These are phyloP conservation scores for Eupithecia exiguata DNA, from an alignment of 2,888 invertebrate species.

Conservation along the genomic window DNA sequence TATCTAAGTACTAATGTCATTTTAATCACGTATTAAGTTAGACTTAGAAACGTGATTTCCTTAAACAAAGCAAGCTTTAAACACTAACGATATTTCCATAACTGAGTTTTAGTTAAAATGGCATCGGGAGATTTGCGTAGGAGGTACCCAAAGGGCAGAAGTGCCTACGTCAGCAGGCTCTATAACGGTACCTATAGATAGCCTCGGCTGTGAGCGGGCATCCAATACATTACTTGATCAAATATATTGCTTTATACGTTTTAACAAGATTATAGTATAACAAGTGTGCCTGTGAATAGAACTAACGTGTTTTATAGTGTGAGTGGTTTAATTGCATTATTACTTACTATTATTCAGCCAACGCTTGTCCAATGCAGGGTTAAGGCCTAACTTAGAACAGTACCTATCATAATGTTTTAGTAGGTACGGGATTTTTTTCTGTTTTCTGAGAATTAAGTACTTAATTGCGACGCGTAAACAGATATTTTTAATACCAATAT, in stretches of 20 bases:
- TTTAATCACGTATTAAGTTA: background rate
- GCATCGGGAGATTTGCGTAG: conserved; percentile 61
- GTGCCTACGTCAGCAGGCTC: conserved; percentile 72
- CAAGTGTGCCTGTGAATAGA: conserved; percentile 25
- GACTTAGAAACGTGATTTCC: background rate
- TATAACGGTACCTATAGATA: conserved; percentile 34
- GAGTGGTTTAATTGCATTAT: background rate
- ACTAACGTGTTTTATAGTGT: conserved; percentile 22
- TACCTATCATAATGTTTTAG: too few species aligned
- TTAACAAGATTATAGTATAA: conserved; percentile 43
- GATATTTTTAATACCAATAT: too few species aligned
- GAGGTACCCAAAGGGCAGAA: conserved; percentile 67
- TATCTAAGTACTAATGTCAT: conserved; percentile 1
- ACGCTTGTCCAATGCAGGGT: background rate
- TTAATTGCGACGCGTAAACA: too few species aligned
- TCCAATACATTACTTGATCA: conserved; percentile 13
- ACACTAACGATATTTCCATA: conserved; percentile 18
- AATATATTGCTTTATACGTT: conserved; percentile 31
- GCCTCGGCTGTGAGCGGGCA: conserved; percentile 1
- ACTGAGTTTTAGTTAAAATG: conserved; percentile 44
- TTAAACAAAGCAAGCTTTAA: background rate
- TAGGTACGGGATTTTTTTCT: too few species aligned
- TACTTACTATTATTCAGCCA: background rate
- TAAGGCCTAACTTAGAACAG: background rate
- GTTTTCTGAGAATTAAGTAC: too few species aligned